Evolutionary conservation across 2,797 vertebrate species (phyloP).

Genomic region (Allobates femoralis): DNA sequence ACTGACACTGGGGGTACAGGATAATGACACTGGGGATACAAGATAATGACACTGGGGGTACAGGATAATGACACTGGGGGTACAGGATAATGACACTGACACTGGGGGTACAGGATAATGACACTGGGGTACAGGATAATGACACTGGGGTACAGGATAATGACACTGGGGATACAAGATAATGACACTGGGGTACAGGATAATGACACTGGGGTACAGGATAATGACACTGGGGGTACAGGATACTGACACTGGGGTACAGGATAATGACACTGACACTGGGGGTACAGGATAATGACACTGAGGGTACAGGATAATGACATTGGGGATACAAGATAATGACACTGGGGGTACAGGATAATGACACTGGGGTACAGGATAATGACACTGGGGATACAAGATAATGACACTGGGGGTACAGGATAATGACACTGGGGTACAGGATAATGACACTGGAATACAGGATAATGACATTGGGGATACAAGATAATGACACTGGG

Average conservation of each 20-base stretch:
- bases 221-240: not conserved
- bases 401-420: not conserved
- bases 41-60: not conserved
- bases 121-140: not conserved
- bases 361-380: not conserved
- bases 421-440: not conserved
- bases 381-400: not conserved
- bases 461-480: not conserved
- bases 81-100: not conserved
- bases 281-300: not conserved
- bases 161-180: not conserved
- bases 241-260: too few relatives aligned
- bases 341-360: not conserved
- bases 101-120: not conserved
- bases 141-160: not conserved
- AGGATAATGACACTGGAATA: not conserved
- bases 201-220: not conserved
- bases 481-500: not conserved
- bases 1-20: not conserved
- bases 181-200: not conserved
- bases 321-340: not conserved
- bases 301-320: not conserved
- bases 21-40: not conserved
- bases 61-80: not conserved
- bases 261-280: not conserved